Evolutionary conservation across 2,113 vertebrate genomes (phyloP).

Genomic region (Ailurus styani): DNA sequence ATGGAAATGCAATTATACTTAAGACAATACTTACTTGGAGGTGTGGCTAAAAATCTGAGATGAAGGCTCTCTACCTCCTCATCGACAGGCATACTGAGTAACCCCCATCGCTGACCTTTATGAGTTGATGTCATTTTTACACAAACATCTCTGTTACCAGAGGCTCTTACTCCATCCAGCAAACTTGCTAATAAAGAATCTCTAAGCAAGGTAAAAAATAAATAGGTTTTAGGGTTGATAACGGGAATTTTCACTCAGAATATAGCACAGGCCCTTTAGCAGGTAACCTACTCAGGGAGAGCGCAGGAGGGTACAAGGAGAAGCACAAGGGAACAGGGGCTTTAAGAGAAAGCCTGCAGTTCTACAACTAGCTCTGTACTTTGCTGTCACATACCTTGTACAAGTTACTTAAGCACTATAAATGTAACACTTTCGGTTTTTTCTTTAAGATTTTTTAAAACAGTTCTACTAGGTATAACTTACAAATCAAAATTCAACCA

Average conservation of each 20-base stretch:
- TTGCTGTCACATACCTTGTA: background rate
- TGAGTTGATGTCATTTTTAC: slow-evolving; percentile 97
- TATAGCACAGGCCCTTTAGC: background rate
- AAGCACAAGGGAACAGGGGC: background rate
- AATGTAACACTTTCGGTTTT: background rate
- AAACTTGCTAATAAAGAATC: slow-evolving; percentile 97
- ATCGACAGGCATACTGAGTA: slow-evolving; percentile 97
- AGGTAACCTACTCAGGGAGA: background rate
- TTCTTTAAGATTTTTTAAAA: background rate
- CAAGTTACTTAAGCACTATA: background rate
- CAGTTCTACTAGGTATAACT: background rate
- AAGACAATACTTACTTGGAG: slow-evolving; percentile 90
- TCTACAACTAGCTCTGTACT: background rate
- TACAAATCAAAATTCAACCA: background rate
- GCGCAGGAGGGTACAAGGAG: background rate
- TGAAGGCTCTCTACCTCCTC: slow-evolving; percentile 99
- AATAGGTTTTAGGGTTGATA: slow-evolving; percentile 1
- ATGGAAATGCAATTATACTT: background rate
- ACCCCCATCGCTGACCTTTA: slow-evolving; percentile 96
- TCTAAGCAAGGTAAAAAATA: slow-evolving; percentile 77
- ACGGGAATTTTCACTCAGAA: background rate
- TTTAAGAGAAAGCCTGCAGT: background rate
- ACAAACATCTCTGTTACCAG: slow-evolving; percentile 97
- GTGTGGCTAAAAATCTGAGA: slow-evolving; percentile 94
- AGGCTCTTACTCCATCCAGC: slow-evolving; percentile 96